Conservation (phyloP, 2,888 invertebrate species). For the Phaonia tiefii region DNA sequence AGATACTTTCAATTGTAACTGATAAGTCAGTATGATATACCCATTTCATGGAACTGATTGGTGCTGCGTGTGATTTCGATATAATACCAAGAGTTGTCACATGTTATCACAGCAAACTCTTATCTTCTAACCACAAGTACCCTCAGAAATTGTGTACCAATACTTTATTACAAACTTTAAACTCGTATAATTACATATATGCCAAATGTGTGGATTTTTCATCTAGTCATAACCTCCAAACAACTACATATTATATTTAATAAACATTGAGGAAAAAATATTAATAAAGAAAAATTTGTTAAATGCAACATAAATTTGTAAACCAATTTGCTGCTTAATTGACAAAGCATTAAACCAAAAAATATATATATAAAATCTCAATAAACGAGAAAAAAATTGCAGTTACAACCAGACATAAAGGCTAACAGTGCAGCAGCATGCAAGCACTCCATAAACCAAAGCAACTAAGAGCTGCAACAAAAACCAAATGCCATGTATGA, state of each 20-base stretch:
- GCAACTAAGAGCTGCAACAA: constrained; percentile 24
- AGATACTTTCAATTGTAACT: too few species aligned
- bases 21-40: too few species aligned
- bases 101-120: too few species aligned
- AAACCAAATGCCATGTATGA: constrained; percentile 52
- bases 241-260: constrained; percentile 53
- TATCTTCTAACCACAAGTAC: too few species aligned
- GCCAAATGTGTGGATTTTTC: too few species aligned
- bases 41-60: too few species aligned
- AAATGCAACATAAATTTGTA: constrained; percentile 78
- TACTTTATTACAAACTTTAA: too few species aligned
- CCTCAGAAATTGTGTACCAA: too few species aligned
- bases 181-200: too few species aligned
- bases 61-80: too few species aligned
- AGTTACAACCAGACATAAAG: constrained; percentile 29
- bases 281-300: constrained; percentile 74
- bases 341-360: constrained; percentile 75
- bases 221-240: constrained; percentile 13
- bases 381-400: neutral
- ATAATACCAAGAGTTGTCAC: too few species aligned
- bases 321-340: constrained; percentile 79
- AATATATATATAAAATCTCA: too few species aligned
- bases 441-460: constrained; percentile 58
- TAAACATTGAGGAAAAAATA: constrained; percentile 44
- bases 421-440: constrained; percentile 48